Percentiles rank a stretch among this genome's conserved stretches.
Evolutionary conservation across 1,140 invertebrate genomes (phyloP).

Genomic region (Harpegnathos saltator): DNA sequence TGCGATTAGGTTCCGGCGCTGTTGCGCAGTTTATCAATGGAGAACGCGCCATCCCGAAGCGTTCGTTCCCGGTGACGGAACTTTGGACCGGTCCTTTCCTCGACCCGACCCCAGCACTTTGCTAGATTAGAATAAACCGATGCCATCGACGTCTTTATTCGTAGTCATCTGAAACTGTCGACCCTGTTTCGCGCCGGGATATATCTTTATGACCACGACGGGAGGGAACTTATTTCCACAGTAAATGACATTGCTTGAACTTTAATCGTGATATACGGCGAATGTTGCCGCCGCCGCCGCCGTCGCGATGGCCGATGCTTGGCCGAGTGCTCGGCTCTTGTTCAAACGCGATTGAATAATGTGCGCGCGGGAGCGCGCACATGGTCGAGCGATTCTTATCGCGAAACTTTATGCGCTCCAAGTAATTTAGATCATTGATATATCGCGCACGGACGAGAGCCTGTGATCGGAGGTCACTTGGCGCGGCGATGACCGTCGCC

Average conservation of each 20-base stretch:
- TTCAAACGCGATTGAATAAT: constrained; percentile 5
- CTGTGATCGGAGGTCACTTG: too few species aligned
- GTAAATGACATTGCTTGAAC: constrained; percentile 56
- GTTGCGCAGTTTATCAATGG: constrained; percentile 53
- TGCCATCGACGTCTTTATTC: constrained; percentile 55
- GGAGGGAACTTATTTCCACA: constrained; percentile 38
- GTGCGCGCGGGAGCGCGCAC: background rate
- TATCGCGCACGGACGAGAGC: too few species aligned
- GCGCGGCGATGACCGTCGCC: too few species aligned
- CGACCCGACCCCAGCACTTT: constrained; percentile 47
- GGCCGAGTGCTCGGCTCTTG: background rate
- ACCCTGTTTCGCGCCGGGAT: constrained; percentile 45
- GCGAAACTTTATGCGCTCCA: too few species aligned
- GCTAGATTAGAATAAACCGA: constrained; percentile 65
- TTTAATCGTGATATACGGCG: constrained; percentile 47
- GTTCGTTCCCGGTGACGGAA: constrained; percentile 39
- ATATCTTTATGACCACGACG: constrained; percentile 49
- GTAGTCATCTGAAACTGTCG: constrained; percentile 55
- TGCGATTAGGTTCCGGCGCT: constrained; percentile 25
- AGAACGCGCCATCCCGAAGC: constrained; percentile 38
- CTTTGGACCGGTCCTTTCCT: constrained; percentile 22
- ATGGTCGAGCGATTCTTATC: background rate
- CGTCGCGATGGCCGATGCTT: constrained; percentile 10
- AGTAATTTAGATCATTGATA: too few species aligned
- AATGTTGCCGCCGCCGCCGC: background rate